Conservation (phyloP, 64 coral and sea anemone species). For the Cladopsammia gracilis region DNA sequence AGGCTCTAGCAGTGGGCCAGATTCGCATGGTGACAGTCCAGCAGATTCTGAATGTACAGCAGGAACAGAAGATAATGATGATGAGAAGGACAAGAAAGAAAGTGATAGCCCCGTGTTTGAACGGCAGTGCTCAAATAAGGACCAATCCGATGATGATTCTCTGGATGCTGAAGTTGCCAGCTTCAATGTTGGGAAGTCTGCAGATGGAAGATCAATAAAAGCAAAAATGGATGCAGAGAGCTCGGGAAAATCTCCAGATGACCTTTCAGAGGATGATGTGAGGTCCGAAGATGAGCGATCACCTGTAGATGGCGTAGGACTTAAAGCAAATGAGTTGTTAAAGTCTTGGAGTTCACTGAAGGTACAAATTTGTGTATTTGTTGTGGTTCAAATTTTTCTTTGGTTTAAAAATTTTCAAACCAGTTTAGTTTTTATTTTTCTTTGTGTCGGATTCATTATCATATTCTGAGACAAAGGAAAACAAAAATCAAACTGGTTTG, state of each 20-base stretch:
- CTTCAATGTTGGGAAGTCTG: slow-evolving; percentile 56
- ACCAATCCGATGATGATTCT: slow-evolving; percentile 68
- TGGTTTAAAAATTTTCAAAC: too few species aligned
- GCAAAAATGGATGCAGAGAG: slow-evolving; percentile 56
- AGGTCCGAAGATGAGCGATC: slow-evolving; percentile 87
- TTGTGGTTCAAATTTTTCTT: not conserved
- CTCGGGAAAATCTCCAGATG: slow-evolving; percentile 87
- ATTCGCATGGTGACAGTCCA: slow-evolving; percentile 68
- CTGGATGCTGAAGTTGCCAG: slow-evolving; percentile 65
- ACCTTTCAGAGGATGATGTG: slow-evolving; percentile 90
- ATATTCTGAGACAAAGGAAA: too few species aligned
- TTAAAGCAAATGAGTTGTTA: slow-evolving; percentile 80
- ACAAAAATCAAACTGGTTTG: too few species aligned
- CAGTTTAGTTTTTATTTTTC: too few species aligned
- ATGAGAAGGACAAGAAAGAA: slow-evolving; percentile 23
- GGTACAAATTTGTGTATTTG: slow-evolving; percentile 23
- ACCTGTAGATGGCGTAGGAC: slow-evolving; percentile 65
- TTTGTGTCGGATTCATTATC: too few species aligned
- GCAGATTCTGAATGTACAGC: slow-evolving; percentile 70
- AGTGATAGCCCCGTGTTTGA: slow-evolving; percentile 50
- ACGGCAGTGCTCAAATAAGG: slow-evolving; percentile 43
- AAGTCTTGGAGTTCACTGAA: slow-evolving; percentile 93
- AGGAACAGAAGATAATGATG: slow-evolving; percentile 45
- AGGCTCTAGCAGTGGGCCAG: slow-evolving; percentile 59
- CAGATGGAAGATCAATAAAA: slow-evolving; percentile 1